These are phyloP conservation scores for Phalacrocorax aristotelis DNA, from an alignment of 2,113 vertebrate genomes.

Conservation along the genomic window DNA sequence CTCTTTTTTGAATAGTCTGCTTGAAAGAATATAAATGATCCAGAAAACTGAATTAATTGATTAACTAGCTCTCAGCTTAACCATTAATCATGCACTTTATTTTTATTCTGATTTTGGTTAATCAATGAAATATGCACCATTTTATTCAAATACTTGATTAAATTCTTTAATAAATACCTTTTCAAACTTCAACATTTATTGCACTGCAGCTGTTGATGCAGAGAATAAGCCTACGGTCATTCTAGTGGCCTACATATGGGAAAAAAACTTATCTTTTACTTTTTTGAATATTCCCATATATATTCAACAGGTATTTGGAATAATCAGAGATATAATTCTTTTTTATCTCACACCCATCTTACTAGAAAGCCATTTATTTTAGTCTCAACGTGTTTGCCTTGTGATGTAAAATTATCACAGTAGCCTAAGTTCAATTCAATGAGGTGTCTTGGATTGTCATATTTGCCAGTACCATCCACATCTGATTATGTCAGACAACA, in stretches of 20 bases:
- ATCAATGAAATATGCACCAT: conserved; percentile 15
- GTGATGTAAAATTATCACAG: neutral
- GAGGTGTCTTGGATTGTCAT: neutral
- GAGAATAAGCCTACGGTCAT: neutral
- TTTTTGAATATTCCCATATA: neutral
- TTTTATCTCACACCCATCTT: neutral
- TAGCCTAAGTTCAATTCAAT: neutral
- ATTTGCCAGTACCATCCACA: neutral
- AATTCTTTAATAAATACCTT: conserved; percentile 3
- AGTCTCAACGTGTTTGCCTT: neutral
- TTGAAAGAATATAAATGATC: conserved; percentile 9
- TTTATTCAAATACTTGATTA: conserved; percentile 42
- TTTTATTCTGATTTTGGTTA: conserved; percentile 25
- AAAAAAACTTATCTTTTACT: neutral
- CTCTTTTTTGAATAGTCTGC: neutral
- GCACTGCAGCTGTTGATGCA: neutral
- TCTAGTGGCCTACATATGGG: neutral
- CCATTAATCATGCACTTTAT: conserved; percentile 11
- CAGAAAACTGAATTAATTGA: conserved; percentile 3
- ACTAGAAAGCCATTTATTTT: neutral
- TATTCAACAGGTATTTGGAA: neutral
- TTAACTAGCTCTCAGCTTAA: neutral
- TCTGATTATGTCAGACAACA: neutral
- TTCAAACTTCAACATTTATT: neutral
- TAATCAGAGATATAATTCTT: neutral